These are phyloP conservation scores for Leucosticte australis DNA, from an alignment of 2,113 vertebrate genomes.

Conservation along the genomic window DNA sequence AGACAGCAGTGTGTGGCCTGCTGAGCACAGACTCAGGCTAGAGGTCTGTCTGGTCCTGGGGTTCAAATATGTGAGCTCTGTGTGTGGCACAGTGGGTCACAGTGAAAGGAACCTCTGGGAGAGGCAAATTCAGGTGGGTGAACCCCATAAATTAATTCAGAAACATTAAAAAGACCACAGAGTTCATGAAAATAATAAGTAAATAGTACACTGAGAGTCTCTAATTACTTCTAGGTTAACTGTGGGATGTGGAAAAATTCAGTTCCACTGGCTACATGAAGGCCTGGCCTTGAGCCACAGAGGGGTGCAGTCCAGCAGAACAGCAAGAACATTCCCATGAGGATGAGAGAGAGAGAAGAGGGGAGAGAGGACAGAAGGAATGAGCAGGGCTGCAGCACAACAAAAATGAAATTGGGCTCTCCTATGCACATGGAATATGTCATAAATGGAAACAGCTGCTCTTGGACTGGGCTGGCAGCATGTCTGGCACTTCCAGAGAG, in stretches of 20 bases:
- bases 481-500: not conserved
- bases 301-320: not conserved
- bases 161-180: conserved; percentile 18
- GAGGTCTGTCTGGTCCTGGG: not conserved
- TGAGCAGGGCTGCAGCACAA: not conserved
- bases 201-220: not conserved
- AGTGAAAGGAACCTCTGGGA: not conserved
- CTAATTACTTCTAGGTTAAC: conserved; percentile 54
- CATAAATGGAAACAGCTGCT: conserved; percentile 19
- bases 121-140: not conserved
- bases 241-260: not conserved
- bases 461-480: not conserved
- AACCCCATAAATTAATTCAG: not conserved
- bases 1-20: not conserved
- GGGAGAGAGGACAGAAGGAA: not conserved
- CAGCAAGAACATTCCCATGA: not conserved
- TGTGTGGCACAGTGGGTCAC: not conserved
- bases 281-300: not conserved
- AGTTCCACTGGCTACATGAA: not conserved
- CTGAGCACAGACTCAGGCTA: not conserved
- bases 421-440: not conserved
- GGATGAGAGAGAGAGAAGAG: not conserved
- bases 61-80: not conserved
- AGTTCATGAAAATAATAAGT: not conserved
- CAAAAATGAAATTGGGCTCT: not conserved